Percentiles rank a stretch among this genome's conserved stretches.
Evolutionary conservation across 2,888 invertebrate genomes (phyloP).

Genomic region (Hypena proboscidalis): DNA sequence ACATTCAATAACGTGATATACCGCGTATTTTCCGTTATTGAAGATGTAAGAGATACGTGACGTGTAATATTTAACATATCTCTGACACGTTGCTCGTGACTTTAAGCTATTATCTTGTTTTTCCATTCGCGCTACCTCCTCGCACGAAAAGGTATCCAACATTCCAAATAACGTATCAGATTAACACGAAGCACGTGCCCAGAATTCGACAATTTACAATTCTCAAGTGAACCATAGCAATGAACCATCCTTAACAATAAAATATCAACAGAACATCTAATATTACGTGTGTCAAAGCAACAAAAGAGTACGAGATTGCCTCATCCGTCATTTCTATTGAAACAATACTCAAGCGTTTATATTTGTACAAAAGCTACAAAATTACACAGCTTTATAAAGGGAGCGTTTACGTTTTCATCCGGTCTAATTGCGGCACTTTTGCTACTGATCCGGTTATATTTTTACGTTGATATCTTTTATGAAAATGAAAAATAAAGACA

Average conservation of each 20-base stretch:
- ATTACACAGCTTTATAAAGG: constrained; percentile 3
- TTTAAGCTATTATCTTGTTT: too few relatives aligned
- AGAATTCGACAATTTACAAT: constrained; percentile 15
- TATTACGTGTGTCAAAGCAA: constrained; percentile 16
- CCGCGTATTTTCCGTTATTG: too few relatives aligned
- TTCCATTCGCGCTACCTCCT: not conserved
- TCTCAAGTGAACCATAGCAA: constrained; percentile 10
- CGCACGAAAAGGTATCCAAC: too few relatives aligned
- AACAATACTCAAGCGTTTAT: constrained; percentile 15
- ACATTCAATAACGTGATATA: too few relatives aligned
- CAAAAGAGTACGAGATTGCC: constrained; percentile 33
- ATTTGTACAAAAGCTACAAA: constrained; percentile 14
- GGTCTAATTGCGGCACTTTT: too few relatives aligned
- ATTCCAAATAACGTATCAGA: not conserved
- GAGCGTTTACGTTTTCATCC: not conserved
- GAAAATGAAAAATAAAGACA: too few relatives aligned
- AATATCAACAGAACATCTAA: constrained; percentile 23
- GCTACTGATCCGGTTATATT: not conserved
- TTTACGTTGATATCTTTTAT: too few relatives aligned
- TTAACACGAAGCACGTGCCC: constrained; percentile 13
- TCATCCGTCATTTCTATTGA: constrained; percentile 28
- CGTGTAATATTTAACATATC: too few relatives aligned
- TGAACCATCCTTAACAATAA: constrained; percentile 17
- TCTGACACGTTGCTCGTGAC: too few relatives aligned
- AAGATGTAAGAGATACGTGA: too few relatives aligned